These are phyloP conservation scores for Linurgus olivaceus DNA, from an alignment of 2,797 vertebrate species.

Conservation along the genomic window DNA sequence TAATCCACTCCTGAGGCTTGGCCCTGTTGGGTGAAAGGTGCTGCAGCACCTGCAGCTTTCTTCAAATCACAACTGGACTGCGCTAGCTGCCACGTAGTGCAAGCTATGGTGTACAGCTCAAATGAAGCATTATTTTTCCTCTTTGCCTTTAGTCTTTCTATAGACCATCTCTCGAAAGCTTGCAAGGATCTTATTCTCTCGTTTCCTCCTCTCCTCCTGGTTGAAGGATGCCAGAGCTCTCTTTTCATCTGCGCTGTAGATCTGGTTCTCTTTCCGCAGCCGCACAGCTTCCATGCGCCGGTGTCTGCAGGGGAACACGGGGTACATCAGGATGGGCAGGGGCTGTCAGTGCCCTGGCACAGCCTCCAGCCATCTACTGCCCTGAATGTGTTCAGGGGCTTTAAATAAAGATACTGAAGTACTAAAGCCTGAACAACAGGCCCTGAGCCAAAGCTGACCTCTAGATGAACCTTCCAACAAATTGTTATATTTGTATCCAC, in stretches of 20 bases:
- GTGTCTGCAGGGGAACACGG: slow-evolving; percentile 77
- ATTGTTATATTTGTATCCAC: background rate
- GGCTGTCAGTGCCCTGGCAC: rapidly evolving
- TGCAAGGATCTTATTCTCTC: slow-evolving; percentile 96
- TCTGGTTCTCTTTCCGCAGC: slow-evolving; percentile 99
- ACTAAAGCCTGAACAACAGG: background rate
- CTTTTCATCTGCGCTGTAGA: slow-evolving; percentile 97
- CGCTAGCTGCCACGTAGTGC: background rate
- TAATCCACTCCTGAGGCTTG: background rate
- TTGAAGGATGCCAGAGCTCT: slow-evolving; percentile 95
- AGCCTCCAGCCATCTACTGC: background rate
- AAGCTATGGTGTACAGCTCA: background rate
- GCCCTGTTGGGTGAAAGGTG: slow-evolving; percentile 48
- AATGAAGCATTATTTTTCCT: slow-evolving; percentile 71
- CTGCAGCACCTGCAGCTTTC: slow-evolving; percentile 38
- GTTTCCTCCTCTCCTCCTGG: slow-evolving; percentile 93
- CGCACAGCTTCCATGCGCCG: slow-evolving; percentile 98
- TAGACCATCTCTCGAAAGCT: slow-evolving; percentile 95
- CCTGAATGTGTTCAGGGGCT: background rate
- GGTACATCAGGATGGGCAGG: background rate
- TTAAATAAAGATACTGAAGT: background rate
- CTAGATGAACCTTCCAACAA: background rate
- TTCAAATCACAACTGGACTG: background rate
- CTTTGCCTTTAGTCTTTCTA: slow-evolving; percentile 82
- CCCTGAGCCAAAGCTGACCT: background rate